Base-by-base conservation (phyloP, 1,140 invertebrate species). In the Drosophila varians region DNA sequence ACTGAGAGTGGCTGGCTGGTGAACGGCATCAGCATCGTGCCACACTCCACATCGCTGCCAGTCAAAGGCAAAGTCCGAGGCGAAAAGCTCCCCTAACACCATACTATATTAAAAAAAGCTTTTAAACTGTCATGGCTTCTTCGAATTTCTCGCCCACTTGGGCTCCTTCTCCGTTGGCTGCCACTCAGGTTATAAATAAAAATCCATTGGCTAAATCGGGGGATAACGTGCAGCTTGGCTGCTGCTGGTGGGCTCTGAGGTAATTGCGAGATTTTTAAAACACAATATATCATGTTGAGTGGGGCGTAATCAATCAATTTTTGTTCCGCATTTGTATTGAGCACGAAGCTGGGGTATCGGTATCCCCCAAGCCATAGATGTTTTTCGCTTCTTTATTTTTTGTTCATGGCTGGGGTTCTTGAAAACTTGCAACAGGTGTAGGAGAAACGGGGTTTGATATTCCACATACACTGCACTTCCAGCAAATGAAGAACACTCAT, bases 101-200 rank as follows among this genome's bases (percentile, higher is more conserved):
- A 43, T 70, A 57, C 55, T 75, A 62, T 86, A 86, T 86, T 82
- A 87, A 86, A 86, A 83, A 87, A 86, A 80, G 80, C 80, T 86
- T 86, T 86, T 87, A 87, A 86, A 86, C 80, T 86, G 80, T 86
- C 80, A 86, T 51, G 60, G 45, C 42, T 48, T 23, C 23, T 54
- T 48, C 25, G 57, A 60, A 54, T 53, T 60, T 57, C 26, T 16
- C 38, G 38, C 38, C 7, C 38, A 42, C 38, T 42, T 42, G 14
- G 38, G 38, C 38, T 14, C 38, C 38, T 56, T 46, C 55, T 45
- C 54, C 7, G 12, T 42, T 18, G 34, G 12, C 31, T 53, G 46
- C 49, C 58, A 55, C 43, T 52, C 60, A 66, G 55, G 72, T 57
- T 79, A 76, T 86, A 73, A 86, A 84, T 86, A 86, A 79, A 71